Evolutionary conservation across 2,113 vertebrate genomes (phyloP).

Genomic region (Taxidea taxus): DNA sequence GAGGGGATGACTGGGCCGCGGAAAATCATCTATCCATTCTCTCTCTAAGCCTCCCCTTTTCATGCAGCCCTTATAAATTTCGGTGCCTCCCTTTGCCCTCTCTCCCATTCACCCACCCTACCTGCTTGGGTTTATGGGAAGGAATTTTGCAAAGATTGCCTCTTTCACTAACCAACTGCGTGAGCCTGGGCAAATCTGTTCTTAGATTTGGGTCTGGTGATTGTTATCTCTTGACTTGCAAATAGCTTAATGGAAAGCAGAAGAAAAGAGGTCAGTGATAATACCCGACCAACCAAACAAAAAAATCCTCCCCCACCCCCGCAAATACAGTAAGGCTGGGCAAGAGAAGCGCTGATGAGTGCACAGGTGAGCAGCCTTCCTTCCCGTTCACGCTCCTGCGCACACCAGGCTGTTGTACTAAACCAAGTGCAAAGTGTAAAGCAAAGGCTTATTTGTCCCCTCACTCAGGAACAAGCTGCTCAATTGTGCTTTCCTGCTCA

Average conservation of each 20-base stretch:
- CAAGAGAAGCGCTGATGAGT: neutral
- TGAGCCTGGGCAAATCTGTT: neutral
- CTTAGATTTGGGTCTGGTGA: neutral
- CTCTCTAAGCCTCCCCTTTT: neutral
- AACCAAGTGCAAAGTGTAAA: conserved; percentile 15
- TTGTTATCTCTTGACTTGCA: conserved; percentile 19
- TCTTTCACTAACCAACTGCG: neutral
- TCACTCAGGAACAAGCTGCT: neutral
- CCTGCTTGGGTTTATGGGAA: neutral
- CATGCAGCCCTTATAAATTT: neutral
- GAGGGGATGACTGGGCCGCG: neutral
- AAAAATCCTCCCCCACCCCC: neutral
- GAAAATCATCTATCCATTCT: neutral
- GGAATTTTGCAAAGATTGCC: neutral
- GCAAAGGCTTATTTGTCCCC: neutral
- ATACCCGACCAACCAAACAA: neutral
- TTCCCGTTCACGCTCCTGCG: accelerated
- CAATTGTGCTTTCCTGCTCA: neutral
- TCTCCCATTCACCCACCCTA: neutral
- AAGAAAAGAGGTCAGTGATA: neutral
- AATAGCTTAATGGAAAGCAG: neutral
- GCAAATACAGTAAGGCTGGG: neutral
- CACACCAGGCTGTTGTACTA: neutral
- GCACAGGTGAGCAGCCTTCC: too few relatives aligned
- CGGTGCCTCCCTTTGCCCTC: neutral